phyloP scores from a whole-genome alignment of 2,797 vertebrate species.

The Odontamblyopus lacepedii region DNA sequence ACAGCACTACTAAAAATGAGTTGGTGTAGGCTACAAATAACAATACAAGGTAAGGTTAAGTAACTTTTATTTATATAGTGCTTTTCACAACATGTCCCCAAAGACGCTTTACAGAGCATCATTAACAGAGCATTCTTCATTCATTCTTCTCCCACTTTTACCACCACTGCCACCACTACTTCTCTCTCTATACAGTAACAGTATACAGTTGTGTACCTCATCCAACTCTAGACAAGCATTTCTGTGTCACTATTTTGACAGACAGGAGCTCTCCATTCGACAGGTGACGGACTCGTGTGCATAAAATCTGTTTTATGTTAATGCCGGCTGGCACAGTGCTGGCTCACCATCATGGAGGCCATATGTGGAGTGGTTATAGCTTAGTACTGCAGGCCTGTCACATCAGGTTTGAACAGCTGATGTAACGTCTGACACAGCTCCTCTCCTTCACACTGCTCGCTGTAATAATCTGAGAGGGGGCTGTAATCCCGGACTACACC shows the following conservation, averaged over 20 bases:
- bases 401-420: slow-evolving; percentile 48
- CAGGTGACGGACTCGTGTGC: slow-evolving; percentile 40
- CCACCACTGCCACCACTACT: too few relatives aligned
- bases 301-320: slow-evolving; percentile 31
- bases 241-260: slow-evolving; percentile 34
- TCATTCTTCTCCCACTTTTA: too few relatives aligned
- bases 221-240: neutral
- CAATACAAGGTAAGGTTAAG: too few relatives aligned
- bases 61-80: too few relatives aligned
- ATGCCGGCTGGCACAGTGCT: slow-evolving; percentile 52
- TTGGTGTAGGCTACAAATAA: too few relatives aligned
- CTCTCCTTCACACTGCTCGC: slow-evolving; percentile 53
- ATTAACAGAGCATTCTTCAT: too few relatives aligned
- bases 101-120: too few relatives aligned
- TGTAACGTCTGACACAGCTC: slow-evolving; percentile 55
- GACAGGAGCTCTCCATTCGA: slow-evolving; percentile 54
- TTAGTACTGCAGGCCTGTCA: slow-evolving; percentile 54
- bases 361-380: slow-evolving; percentile 51
- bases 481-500: slow-evolving; percentile 2
- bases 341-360: slow-evolving; percentile 49
- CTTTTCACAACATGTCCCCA: too few relatives aligned
- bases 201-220: neutral
- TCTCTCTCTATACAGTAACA: neutral
- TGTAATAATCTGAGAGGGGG: neutral
- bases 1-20: too few relatives aligned